Conservation (phyloP, 2,113 vertebrate genomes). For the Synodontis membranacea region DNA sequence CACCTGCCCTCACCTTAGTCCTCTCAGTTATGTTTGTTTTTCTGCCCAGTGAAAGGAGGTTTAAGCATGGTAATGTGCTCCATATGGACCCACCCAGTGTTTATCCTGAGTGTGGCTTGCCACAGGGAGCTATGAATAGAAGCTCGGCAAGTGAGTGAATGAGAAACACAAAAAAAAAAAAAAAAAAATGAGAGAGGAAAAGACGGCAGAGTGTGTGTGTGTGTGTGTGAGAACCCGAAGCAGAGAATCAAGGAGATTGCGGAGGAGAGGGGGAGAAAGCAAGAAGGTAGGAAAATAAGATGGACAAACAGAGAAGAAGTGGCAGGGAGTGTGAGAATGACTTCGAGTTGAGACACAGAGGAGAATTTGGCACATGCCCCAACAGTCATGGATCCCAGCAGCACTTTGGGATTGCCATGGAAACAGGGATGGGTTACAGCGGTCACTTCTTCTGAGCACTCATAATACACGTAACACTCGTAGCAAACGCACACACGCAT, state of each 20-base stretch:
- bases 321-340: neutral
- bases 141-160: conserved; percentile 36
- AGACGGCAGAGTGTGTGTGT: neutral
- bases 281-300: neutral
- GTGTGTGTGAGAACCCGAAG: neutral
- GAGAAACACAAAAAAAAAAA: neutral
- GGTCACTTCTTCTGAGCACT: conserved; percentile 62
- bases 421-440: conserved; percentile 70
- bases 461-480: conserved; percentile 34
- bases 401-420: conserved; percentile 73
- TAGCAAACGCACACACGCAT: neutral
- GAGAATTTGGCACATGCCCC: conserved; percentile 50
- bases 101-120: conserved; percentile 58
- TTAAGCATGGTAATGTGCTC: conserved; percentile 14
- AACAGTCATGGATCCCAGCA: conserved; percentile 66
- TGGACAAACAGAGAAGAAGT: neutral
- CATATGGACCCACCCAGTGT: conserved; percentile 54
- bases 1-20: conserved; percentile 39
- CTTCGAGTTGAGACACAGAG: conserved; percentile 13
- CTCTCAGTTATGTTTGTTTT: conserved; percentile 24
- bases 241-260: neutral
- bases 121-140: conserved; percentile 72
- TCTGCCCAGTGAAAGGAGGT: conserved; percentile 39
- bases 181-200: neutral
- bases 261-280: neutral